A percentile compares a stretch with the other conserved stretches of the same genome.
Conservation (phyloP, 2,888 invertebrate genomes). For the Lydus trimaculatus region DNA sequence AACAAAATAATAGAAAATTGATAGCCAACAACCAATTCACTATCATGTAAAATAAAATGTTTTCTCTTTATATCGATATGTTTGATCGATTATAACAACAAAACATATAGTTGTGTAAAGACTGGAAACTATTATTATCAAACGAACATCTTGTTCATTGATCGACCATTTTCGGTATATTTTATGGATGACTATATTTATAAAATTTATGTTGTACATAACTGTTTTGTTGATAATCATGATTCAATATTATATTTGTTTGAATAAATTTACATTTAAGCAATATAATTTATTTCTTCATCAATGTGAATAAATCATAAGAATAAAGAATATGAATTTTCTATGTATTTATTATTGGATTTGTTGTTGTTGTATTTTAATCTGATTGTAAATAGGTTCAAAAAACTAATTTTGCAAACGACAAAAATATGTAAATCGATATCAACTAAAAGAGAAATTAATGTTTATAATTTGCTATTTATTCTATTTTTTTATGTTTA, state of each 20-base stretch:
- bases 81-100: background rate
- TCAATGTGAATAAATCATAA: background rate
- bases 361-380: too few species aligned
- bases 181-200: constrained; percentile 5
- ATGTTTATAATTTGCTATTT: background rate
- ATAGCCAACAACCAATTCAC: background rate
- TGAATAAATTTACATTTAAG: background rate
- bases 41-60: background rate
- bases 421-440: background rate
- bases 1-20: too few species aligned
- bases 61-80: background rate
- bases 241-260: background rate
- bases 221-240: background rate
- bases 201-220: constrained; percentile 2
- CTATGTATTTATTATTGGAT: background rate
- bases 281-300: background rate
- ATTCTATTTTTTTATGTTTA: too few species aligned
- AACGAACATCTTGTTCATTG: background rate
- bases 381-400: background rate
- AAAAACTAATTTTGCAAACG: background rate
- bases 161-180: background rate
- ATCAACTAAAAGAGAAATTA: background rate
- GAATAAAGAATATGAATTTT: background rate
- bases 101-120: background rate
- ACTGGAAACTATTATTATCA: constrained; percentile 1